Evolutionary conservation across 2,113 vertebrate genomes (phyloP).

Genomic region (Sceloporus undulatus): DNA sequence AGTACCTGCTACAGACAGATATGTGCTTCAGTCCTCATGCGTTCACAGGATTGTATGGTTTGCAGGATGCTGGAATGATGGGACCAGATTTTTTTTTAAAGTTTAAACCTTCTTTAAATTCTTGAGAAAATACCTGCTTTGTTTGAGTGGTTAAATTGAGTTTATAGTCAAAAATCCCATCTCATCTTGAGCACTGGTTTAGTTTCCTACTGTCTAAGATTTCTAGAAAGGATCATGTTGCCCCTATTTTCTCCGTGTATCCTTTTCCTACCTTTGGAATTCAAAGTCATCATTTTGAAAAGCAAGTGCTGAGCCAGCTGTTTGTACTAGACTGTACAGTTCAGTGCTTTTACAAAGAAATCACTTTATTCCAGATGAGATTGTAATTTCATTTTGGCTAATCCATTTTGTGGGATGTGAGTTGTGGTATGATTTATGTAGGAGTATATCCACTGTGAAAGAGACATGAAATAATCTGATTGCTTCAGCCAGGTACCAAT

Average conservation of each 20-base stretch:
- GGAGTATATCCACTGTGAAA: not conserved
- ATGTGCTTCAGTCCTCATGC: not conserved
- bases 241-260: not conserved
- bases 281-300: slow-evolving; percentile 16
- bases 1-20: not conserved
- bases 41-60: not conserved
- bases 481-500: slow-evolving; percentile 6
- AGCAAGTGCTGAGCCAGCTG: slow-evolving; percentile 8
- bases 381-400: slow-evolving; percentile 20
- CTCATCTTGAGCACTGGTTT: not conserved
- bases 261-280: slow-evolving; percentile 6
- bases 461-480: slow-evolving; percentile 20
- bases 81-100: not conserved
- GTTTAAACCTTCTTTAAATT: not conserved
- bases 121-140: not conserved
- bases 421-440: slow-evolving; percentile 20
- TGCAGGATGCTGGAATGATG: not conserved
- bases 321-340: not conserved
- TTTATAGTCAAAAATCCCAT: not conserved
- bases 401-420: slow-evolving; percentile 4
- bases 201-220: slow-evolving; percentile 4
- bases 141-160: not conserved
- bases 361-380: slow-evolving; percentile 21
- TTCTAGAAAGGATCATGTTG: not conserved
- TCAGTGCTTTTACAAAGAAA: slow-evolving; percentile 25